These are phyloP conservation scores for Chaetodon auriga DNA, from an alignment of 2,113 vertebrate species.

Conservation along the genomic window DNA sequence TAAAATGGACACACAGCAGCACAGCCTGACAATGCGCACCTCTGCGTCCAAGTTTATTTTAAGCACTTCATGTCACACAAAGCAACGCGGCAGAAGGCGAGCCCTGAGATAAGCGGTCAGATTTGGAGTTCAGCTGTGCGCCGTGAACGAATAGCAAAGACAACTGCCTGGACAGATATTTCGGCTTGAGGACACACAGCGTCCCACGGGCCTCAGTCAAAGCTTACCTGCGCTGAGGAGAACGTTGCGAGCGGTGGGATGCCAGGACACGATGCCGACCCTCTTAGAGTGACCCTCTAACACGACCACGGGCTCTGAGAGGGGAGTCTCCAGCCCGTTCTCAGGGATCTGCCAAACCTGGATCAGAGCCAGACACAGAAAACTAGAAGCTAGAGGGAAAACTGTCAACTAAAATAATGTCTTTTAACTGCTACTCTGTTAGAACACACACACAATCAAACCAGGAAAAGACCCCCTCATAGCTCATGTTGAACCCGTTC, in stretches of 20 bases:
- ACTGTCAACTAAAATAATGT: neutral
- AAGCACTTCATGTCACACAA: conserved; percentile 37
- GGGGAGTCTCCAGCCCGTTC: conserved; percentile 90
- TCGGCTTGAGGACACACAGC: neutral
- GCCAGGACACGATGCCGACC: conserved; percentile 97
- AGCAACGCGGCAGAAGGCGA: conserved; percentile 23
- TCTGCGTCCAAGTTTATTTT: conserved; percentile 62
- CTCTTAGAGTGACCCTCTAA: conserved; percentile 97
- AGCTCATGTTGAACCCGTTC: neutral
- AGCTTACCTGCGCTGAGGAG: conserved; percentile 94
- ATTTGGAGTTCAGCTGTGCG: conserved; percentile 63
- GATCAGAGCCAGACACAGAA: neutral
- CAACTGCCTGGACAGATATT: neutral
- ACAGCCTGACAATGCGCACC: conserved; percentile 35
- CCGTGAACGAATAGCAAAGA: conserved; percentile 28
- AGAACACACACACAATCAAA: neutral
- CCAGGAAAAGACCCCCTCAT: neutral
- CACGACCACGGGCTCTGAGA: conserved; percentile 93
- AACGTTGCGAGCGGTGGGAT: conserved; percentile 94
- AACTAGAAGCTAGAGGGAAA: neutral
- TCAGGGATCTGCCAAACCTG: conserved; percentile 99
- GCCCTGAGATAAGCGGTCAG: conserved; percentile 38
- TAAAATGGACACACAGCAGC: conserved; percentile 69
- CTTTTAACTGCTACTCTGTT: neutral
- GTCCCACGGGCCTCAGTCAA: neutral